Conservation (phyloP, 2,113 vertebrate species). For the Neodon shergylaensis region DNA sequence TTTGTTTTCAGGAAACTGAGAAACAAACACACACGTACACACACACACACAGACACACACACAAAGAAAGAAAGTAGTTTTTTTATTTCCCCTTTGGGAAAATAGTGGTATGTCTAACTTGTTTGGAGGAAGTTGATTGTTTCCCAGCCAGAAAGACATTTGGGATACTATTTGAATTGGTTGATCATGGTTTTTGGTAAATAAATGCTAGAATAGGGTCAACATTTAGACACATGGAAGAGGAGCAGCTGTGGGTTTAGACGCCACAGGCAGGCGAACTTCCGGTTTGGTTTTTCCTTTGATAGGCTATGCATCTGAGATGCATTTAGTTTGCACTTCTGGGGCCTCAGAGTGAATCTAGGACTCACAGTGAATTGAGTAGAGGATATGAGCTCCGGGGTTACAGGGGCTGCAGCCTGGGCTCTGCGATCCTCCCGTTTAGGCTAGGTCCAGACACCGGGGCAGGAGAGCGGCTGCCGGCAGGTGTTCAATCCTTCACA, state of each 20-base stretch:
- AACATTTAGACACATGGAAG: not conserved
- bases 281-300: not conserved
- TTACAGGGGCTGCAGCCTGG: not conserved
- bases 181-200: slow-evolving; percentile 43
- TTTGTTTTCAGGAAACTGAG: slow-evolving; percentile 62
- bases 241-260: not conserved
- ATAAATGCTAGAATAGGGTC: slow-evolving; percentile 11
- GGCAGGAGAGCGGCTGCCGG: slow-evolving; percentile 67
- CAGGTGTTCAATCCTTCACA: slow-evolving; percentile 78
- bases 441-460: slow-evolving; percentile 69
- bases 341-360: not conserved
- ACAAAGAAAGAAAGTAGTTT: not conserved
- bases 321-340: not conserved
- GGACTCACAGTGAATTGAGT: not conserved
- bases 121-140: slow-evolving; percentile 62
- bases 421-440: not conserved
- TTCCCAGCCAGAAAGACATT: slow-evolving; percentile 34
- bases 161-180: slow-evolving; percentile 58
- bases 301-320: not conserved
- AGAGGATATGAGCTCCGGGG: not conserved
- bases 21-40: not conserved
- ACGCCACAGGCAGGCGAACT: not conserved
- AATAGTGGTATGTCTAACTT: slow-evolving; percentile 22
- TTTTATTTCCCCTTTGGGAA: slow-evolving; percentile 61
- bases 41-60: not conserved